Evolutionary conservation across 53 echinoderm and acorn worm genomes (phyloP).

Genomic region (Actinopyga echinites): DNA sequence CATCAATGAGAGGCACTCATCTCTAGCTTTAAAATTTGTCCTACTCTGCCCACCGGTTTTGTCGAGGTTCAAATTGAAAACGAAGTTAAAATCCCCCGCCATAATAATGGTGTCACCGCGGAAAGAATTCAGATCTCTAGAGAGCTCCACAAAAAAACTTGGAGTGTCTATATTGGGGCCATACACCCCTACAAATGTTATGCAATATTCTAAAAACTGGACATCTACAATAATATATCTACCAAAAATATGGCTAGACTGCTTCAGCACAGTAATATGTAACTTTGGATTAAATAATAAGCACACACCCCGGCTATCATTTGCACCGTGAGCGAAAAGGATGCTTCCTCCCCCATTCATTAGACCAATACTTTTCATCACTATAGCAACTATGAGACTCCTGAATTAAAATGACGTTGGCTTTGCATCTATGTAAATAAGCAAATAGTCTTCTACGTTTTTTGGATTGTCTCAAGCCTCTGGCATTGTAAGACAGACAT

Average conservation of each 20-base stretch:
- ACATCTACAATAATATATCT: too few species aligned
- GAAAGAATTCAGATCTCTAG: neutral
- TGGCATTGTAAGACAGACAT: neutral
- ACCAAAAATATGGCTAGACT: too few species aligned
- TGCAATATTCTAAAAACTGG: neutral
- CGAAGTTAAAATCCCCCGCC: constrained; percentile 13
- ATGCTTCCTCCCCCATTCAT: constrained; percentile 2
- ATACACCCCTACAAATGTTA: neutral
- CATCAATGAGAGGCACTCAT: too few species aligned
- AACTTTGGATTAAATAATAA: too few species aligned
- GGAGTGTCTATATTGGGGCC: neutral
- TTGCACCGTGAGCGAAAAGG: neutral
- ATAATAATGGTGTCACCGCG: neutral
- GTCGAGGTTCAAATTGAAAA: constrained; percentile 6
- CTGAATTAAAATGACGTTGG: too few species aligned
- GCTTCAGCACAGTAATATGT: too few species aligned
- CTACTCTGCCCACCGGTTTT: neutral
- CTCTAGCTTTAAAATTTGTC: too few species aligned
- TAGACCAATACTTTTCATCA: too few species aligned
- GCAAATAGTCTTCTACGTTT: too few species aligned
- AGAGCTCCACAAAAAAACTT: neutral
- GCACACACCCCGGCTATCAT: neutral
- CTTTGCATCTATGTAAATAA: too few species aligned
- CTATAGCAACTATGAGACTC: too few species aligned
- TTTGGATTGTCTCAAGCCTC: too few species aligned